Conservation (phyloP, 2,113 vertebrate species). For the Rynchops niger region DNA sequence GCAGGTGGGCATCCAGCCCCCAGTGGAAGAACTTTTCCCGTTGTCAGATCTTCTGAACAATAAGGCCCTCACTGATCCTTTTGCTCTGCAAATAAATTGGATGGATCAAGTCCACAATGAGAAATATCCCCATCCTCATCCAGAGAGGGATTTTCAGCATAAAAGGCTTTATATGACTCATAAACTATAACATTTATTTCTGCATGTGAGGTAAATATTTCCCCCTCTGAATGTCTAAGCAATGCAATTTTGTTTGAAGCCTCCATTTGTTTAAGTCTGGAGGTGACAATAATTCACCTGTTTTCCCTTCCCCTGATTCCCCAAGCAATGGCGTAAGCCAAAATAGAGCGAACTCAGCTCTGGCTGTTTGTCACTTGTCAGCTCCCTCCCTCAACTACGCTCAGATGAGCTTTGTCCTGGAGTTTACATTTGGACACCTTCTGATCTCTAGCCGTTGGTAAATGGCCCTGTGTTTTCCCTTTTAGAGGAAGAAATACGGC, state of each 20-base stretch:
- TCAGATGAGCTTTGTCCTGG: not conserved
- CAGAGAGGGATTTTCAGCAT: slow-evolving; percentile 27
- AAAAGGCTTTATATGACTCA: slow-evolving; percentile 4
- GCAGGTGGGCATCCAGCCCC: not conserved
- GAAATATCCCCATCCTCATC: slow-evolving; percentile 4
- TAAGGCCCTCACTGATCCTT: not conserved
- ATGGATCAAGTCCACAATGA: not conserved
- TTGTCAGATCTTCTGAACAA: not conserved
- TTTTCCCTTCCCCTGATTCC: slow-evolving; percentile 1
- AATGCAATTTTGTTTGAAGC: slow-evolving; percentile 35
- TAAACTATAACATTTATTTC: slow-evolving; percentile 31
- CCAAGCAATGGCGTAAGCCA: not conserved
- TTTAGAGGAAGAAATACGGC: slow-evolving; percentile 39
- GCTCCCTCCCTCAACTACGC: not conserved
- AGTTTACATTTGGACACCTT: not conserved
- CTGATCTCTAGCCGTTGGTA: not conserved
- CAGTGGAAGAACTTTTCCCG: not conserved
- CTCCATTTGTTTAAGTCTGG: slow-evolving; percentile 42
- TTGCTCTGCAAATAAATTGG: not conserved
- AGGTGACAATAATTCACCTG: slow-evolving; percentile 40
- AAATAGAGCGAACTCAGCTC: slow-evolving; percentile 11
- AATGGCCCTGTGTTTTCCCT: not conserved
- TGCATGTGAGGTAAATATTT: slow-evolving; percentile 15
- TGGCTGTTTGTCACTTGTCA: not conserved
- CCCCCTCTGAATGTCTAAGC: slow-evolving; percentile 9